Evolutionary conservation across 2,113 vertebrate species (phyloP).

Genomic region (Microtus pennsylvanicus): DNA sequence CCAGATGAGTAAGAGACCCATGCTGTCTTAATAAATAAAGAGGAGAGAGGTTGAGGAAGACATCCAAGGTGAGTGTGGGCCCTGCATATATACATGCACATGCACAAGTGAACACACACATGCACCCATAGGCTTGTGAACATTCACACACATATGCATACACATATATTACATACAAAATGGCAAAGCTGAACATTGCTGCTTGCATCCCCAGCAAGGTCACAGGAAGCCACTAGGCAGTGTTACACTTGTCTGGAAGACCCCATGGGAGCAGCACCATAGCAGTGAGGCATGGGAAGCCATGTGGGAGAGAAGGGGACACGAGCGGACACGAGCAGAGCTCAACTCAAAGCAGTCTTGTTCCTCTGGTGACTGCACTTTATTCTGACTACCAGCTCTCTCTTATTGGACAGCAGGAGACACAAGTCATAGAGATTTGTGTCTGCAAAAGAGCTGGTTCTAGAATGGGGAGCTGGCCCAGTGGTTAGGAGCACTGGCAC

Average conservation of each 20-base stretch:
- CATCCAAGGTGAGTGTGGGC: too few relatives aligned
- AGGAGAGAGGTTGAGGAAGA: too few relatives aligned
- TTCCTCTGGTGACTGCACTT: constrained; percentile 49
- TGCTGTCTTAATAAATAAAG: neutral
- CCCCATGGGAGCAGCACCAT: constrained; percentile 80
- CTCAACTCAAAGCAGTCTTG: constrained; percentile 77
- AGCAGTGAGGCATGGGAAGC: constrained; percentile 75
- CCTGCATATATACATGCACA: neutral
- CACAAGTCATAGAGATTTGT: constrained; percentile 43
- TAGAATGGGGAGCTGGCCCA: neutral
- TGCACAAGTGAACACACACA: too few relatives aligned
- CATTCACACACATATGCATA: neutral
- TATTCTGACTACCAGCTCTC: constrained; percentile 64
- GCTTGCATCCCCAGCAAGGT: constrained; percentile 94
- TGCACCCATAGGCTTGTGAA: neutral
- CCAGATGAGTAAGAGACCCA: neutral
- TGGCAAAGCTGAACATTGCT: constrained; percentile 55
- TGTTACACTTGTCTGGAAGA: constrained; percentile 79
- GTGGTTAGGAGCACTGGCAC: neutral
- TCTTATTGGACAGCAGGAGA: constrained; percentile 36
- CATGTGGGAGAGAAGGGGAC: constrained; percentile 70
- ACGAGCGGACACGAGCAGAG: constrained; percentile 79
- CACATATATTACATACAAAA: neutral
- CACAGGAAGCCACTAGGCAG: constrained; percentile 89
- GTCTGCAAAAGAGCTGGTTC: constrained; percentile 60